Evolutionary conservation across 92 coral and sea anemone genomes (phyloP), one percentile per base, ranked within the genome.

Genomic region (Desmophyllum pertusum): DNA sequence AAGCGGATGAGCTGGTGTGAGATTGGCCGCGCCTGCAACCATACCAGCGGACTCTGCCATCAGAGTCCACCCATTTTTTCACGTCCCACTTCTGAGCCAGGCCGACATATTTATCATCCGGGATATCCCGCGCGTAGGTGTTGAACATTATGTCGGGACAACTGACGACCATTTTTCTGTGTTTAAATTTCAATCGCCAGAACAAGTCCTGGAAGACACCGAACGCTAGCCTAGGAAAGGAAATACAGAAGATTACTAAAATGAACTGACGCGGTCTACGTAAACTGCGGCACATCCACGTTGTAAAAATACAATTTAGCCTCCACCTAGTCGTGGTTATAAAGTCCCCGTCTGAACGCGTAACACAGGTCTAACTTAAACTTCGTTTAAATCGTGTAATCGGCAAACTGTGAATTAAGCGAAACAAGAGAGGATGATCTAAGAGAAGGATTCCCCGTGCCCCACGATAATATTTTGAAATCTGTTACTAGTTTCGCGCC

Each of bases 61-160:
- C 78, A 6, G 99, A 89, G 7, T 97, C 99, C 6, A 97, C 85
- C 87, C 94, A 94, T 80, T 91, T 97, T 86, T 93, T 97, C 67
- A 97, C 90, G 3, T 89, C 89, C 87, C 93, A 90, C 83, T 94
- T 97, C 25, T 48, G 75, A n/a, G 98, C 93, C 38, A 97, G 82
- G 52, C 70, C 75, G 43, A 84, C 92, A 40, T 83, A 94, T 45
- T 72, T 29, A 13, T 57, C 75, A 78, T 97, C 98, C 4, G 85
- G 76, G 42, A 82, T 78, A 25, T 83, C 90, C 39, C 88, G 84
- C 31, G 91, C 71, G 63, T 92, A 81, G 53, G 88, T 78, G 70
- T 97, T 94, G 78, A 97, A 97, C 99, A 97, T 97, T 70, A 92
- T 89, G 73, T 97, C 99, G 33, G 99, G 99, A 67, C 99, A 97